phyloP scores from a whole-genome alignment of 2,113 vertebrate genomes.

The Macroglossus sobrinus region DNA sequence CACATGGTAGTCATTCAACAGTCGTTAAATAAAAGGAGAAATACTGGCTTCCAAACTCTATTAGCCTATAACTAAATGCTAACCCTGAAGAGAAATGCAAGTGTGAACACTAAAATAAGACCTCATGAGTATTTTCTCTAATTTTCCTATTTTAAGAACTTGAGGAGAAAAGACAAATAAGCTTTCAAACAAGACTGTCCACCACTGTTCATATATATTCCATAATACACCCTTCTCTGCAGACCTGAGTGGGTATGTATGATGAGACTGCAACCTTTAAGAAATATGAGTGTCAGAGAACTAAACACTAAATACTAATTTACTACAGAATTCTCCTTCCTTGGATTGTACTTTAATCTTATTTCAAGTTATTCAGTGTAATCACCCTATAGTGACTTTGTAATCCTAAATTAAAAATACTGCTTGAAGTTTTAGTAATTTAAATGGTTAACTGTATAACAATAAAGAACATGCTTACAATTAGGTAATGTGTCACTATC shows the following conservation, averaged over 20 bases:
- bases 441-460: neutral
- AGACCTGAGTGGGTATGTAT: neutral
- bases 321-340: neutral
- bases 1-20: neutral
- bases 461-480: neutral
- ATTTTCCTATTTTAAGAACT: neutral
- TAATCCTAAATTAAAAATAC: slow-evolving; percentile 47
- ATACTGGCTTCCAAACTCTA: neutral
- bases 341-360: slow-evolving; percentile 13
- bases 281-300: neutral
- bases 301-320: neutral
- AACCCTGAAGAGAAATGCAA: slow-evolving; percentile 1
- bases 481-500: neutral
- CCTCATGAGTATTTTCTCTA: neutral
- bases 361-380: neutral
- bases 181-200: neutral
- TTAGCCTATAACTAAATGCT: neutral
- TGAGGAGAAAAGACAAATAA: slow-evolving; percentile 13
- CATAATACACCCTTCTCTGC: neutral
- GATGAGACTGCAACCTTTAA: neutral
- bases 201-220: neutral
- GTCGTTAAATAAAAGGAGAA: neutral
- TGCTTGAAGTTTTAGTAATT: neutral
- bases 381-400: neutral
- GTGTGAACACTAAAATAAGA: slow-evolving; percentile 14